phyloP scores from a whole-genome alignment of 1,140 invertebrate species.

The Melitaea cinxia region DNA sequence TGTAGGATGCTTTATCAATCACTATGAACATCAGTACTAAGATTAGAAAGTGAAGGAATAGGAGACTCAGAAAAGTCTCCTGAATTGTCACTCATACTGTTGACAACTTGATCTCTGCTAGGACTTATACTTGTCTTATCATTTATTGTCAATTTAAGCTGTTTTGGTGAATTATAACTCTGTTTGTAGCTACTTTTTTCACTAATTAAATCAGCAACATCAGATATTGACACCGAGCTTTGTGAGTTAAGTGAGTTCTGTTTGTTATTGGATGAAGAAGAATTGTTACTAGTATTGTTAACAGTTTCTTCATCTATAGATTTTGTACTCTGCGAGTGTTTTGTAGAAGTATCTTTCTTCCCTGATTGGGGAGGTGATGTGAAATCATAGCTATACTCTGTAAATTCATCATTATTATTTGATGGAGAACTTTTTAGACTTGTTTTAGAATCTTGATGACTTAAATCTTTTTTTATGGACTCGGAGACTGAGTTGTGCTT shows the following conservation, averaged over 20 bases:
- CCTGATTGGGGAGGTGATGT: constrained; percentile 52
- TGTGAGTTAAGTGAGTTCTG: constrained; percentile 59
- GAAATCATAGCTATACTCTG: constrained; percentile 72
- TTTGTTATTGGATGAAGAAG: constrained; percentile 45
- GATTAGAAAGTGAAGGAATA: constrained; percentile 71
- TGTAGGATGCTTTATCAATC: constrained; percentile 42
- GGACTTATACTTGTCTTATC: constrained; percentile 36
- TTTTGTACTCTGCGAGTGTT: constrained; percentile 31
- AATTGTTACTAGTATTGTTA: constrained; percentile 43
- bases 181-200: constrained; percentile 54
- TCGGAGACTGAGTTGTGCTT: constrained; percentile 46
- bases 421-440: constrained; percentile 45
- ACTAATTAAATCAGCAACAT: constrained; percentile 73
- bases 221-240: constrained; percentile 70
- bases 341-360: constrained; percentile 41
- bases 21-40: constrained; percentile 74
- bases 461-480: constrained; percentile 41
- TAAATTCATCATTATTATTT: constrained; percentile 54
- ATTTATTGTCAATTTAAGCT: constrained; percentile 27
- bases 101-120: constrained; percentile 26
- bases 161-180: constrained; percentile 30
- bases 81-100: constrained; percentile 57
- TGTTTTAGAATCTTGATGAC: constrained; percentile 34
- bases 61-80: constrained; percentile 72
- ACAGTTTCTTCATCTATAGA: constrained; percentile 37